phyloP scores from a whole-genome alignment of 2,888 invertebrate genomes.

The Brachypalpus laphriformis region DNA sequence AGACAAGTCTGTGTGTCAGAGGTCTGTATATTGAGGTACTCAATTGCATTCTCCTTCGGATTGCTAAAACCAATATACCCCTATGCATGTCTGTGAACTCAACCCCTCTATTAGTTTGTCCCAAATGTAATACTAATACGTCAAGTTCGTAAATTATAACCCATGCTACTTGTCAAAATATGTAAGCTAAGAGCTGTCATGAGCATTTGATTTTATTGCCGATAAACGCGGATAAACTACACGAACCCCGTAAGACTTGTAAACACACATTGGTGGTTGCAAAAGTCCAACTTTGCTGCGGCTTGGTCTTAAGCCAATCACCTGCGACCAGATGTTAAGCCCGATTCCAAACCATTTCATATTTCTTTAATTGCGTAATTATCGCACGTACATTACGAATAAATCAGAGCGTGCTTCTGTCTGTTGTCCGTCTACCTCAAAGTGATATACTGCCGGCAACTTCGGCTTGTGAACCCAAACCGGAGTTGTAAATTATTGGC shows the following conservation, averaged over 20 bases:
- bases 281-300: neutral
- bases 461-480: conserved; percentile 4
- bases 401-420: conserved; percentile 67
- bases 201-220: conserved; percentile 58
- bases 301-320: conserved; percentile 12
- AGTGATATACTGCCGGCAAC: conserved; percentile 57
- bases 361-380: conserved; percentile 71
- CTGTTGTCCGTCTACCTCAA: conserved; percentile 61
- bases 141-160: conserved; percentile 52
- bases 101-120: neutral
- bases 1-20: too few species aligned
- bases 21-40: too few species aligned
- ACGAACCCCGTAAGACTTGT: conserved; percentile 16
- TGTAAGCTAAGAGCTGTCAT: conserved; percentile 63
- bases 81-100: neutral
- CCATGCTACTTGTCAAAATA: conserved; percentile 62
- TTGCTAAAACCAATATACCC: too few species aligned
- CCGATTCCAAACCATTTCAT: conserved; percentile 15
- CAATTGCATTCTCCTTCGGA: too few species aligned
- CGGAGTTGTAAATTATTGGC: conserved; percentile 60
- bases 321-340: neutral
- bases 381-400: conserved; percentile 61
- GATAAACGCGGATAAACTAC: conserved; percentile 48
- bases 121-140: neutral
- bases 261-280: too few species aligned